Percentiles rank a stretch among this genome's conserved stretches.
phyloP scores from a whole-genome alignment of 2,113 vertebrate species.

The Pedetes capensis region DNA sequence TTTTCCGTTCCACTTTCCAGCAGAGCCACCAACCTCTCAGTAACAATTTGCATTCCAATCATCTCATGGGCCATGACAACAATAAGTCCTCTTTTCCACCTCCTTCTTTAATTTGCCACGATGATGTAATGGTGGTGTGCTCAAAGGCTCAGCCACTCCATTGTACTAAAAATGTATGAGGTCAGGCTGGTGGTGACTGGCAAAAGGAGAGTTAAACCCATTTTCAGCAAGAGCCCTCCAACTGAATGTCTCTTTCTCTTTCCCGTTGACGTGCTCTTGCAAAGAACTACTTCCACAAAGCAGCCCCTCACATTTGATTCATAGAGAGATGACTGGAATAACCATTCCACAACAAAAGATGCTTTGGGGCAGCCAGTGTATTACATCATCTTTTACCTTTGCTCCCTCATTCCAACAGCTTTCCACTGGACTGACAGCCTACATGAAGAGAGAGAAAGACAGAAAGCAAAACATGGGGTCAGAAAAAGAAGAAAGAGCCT shows the following conservation, averaged over 20 bases:
- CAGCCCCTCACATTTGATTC: constrained; percentile 83
- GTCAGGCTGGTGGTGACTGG: constrained; percentile 88
- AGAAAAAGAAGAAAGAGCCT: constrained; percentile 52
- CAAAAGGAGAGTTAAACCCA: constrained; percentile 85
- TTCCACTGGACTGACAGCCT: constrained; percentile 72
- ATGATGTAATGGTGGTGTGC: constrained; percentile 86
- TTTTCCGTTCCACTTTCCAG: constrained; percentile 92
- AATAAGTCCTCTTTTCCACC: constrained; percentile 74
- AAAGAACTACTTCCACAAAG: constrained; percentile 81
- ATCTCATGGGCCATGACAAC: constrained; percentile 87
- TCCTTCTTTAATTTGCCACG: constrained; percentile 79
- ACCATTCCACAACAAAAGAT: constrained; percentile 85
- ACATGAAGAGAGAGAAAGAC: constrained; percentile 53
- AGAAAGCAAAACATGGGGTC: constrained; percentile 59
- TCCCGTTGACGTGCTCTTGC: constrained; percentile 69
- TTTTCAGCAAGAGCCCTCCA: constrained; percentile 82
- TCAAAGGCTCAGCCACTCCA: constrained; percentile 90
- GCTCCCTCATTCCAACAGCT: constrained; percentile 79
- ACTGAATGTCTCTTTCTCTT: constrained; percentile 82
- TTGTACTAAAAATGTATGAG: constrained; percentile 86
- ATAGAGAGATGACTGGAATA: constrained; percentile 78
- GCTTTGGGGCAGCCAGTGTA: constrained; percentile 82
- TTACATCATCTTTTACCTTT: constrained; percentile 88
- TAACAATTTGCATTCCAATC: constrained; percentile 83
- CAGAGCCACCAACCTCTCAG: constrained; percentile 92